Evolutionary conservation across 2,888 invertebrate genomes (phyloP).

Genomic region (Leucozona laternaria): DNA sequence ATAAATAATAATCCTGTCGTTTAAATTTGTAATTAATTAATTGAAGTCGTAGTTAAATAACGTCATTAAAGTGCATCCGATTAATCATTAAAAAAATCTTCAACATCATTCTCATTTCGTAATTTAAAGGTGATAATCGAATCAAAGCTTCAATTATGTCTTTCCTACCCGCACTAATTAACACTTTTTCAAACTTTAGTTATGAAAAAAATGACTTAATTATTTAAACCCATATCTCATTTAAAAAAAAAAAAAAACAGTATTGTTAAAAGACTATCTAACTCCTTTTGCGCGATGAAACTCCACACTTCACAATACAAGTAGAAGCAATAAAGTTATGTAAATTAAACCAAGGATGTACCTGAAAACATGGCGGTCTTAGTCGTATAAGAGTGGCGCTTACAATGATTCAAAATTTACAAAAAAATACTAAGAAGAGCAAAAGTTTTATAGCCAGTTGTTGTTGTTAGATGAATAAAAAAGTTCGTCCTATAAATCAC

Average conservation of each 20-base stretch:
- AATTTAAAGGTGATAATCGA: not conserved
- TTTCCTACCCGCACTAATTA: not conserved
- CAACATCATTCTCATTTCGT: not conserved
- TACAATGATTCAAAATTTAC: conserved; percentile 3
- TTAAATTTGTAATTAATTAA: too few species aligned
- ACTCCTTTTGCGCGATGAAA: not conserved
- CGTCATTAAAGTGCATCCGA: too few species aligned
- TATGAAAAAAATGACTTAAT: not conserved
- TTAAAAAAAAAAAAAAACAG: conserved; percentile 6
- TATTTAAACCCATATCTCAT: conserved; percentile 1
- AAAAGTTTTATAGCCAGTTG: conserved; percentile 28
- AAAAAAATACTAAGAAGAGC: not conserved
- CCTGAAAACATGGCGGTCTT: not conserved
- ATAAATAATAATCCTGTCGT: too few species aligned
- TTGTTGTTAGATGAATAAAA: conserved; percentile 27
- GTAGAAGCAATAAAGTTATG: conserved; percentile 18
- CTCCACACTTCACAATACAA: not conserved
- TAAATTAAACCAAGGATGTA: conserved; percentile 25
- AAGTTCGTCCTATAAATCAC: conserved; percentile 49
- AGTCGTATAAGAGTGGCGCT: not conserved
- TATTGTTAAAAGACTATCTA: not conserved
- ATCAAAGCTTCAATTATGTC: not conserved
- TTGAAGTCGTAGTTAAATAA: too few species aligned
- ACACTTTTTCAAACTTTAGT: not conserved
- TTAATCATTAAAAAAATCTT: not conserved